A percentile compares a stretch with the other conserved stretches of the same genome.
phyloP scores from a whole-genome alignment of 2,888 invertebrate genomes.

The Eurytoma adleriae region DNA sequence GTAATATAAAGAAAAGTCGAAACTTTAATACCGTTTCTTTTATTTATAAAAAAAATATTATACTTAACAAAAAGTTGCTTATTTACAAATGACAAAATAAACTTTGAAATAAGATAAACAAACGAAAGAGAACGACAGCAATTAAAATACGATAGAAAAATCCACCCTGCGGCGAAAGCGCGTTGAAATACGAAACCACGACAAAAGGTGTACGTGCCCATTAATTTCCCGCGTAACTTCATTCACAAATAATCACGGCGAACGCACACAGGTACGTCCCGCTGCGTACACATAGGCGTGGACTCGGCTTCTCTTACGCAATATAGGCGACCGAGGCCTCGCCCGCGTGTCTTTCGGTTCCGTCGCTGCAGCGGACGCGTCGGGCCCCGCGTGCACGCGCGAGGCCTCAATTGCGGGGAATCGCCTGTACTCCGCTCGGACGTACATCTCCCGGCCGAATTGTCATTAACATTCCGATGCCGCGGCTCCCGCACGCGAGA shows the following conservation, averaged over 20 bases:
- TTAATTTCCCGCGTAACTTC: background rate
- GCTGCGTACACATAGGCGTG: background rate
- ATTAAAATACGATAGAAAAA: background rate
- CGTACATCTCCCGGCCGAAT: conserved; percentile 49
- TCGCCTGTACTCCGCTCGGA: conserved; percentile 38
- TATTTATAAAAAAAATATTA: too few species aligned
- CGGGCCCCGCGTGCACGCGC: background rate
- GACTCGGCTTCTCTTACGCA: background rate
- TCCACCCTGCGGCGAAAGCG: background rate
- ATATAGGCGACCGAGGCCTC: conserved; percentile 32
- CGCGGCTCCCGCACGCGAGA: conserved; percentile 35
- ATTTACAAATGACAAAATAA: too few species aligned
- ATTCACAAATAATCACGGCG: background rate
- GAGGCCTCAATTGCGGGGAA: conserved; percentile 61
- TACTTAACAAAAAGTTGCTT: too few species aligned
- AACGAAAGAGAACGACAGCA: too few species aligned
- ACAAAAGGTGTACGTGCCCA: background rate
- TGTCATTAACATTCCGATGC: conserved; percentile 54
- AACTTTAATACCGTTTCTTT: too few species aligned
- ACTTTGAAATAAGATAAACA: too few species aligned
- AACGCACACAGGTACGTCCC: too few species aligned
- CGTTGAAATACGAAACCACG: background rate
- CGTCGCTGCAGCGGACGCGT: background rate
- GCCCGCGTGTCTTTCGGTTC: conserved; percentile 13
- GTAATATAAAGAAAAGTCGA: too few species aligned